Conservation (phyloP, 2,113 vertebrate species). For the Sporophila hypoxantha region DNA sequence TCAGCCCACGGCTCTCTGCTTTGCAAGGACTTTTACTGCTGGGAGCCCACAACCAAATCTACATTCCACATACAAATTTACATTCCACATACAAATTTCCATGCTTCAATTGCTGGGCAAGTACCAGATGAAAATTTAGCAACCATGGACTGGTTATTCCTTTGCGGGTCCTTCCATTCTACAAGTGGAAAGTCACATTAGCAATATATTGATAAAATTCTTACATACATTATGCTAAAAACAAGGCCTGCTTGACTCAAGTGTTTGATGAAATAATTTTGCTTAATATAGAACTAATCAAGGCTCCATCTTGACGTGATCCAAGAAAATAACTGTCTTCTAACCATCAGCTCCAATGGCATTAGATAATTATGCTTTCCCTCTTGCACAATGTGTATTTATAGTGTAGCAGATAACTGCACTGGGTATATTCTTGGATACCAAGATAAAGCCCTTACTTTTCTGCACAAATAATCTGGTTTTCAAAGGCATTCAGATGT, state of each 20-base stretch:
- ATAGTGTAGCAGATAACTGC: not conserved
- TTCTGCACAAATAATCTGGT: not conserved
- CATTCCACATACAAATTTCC: not conserved
- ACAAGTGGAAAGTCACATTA: not conserved
- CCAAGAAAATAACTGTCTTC: not conserved
- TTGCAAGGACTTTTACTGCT: not conserved
- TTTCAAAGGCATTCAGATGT: not conserved
- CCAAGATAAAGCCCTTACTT: not conserved
- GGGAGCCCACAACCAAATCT: not conserved
- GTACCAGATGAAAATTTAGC: not conserved
- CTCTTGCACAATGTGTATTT: not conserved
- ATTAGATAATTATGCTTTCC: not conserved
- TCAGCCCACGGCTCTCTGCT: not conserved
- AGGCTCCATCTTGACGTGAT: not conserved
- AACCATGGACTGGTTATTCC: not conserved
- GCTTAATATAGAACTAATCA: conserved; percentile 33
- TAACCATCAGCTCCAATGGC: not conserved
- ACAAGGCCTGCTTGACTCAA: not conserved
- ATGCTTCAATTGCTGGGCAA: not conserved
- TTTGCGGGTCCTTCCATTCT: not conserved
- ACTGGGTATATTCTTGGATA: not conserved
- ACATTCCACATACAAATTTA: not conserved
- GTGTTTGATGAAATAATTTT: not conserved
- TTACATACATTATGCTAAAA: not conserved
- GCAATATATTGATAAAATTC: not conserved